Base-by-base conservation (phyloP, 2,113 vertebrate species). In the Choloepus hoffmanni region DNA sequence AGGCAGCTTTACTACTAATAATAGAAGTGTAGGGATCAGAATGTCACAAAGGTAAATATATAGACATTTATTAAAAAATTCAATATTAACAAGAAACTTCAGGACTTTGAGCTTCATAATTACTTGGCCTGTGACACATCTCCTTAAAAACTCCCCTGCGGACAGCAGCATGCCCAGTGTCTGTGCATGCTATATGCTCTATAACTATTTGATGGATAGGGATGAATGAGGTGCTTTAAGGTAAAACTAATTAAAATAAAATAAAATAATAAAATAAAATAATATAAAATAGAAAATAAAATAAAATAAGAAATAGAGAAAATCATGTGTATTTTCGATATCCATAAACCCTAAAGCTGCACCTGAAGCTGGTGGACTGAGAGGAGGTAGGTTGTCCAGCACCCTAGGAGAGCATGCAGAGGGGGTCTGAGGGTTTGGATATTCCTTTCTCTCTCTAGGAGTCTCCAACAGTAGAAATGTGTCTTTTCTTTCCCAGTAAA, bases 401-500 rank as follows among this genome's bases (percentile, higher is more conserved):
- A 95, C 23, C 5, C 2, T 16, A 7, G 30, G 62, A 60, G 43
- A 53, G 19, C 15, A 45, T 13, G 26, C 19, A 1, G 16, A 77
- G 43, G 15, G 16, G 50, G 77, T n/a, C 14, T 79, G 36, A 76
- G 40, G 23, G 18, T 67, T 5, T 50, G n/a, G 74, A 65, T 7
- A 36, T 21, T 30, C 26, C 50, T 36, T 60, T 82, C 26, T 12
- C 45, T 79, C 12, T 62, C 40, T 48, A 67, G 43, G 53, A 67
- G n/a, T 78, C 48, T 55, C 28, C 65, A 87, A 14, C 33, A 43
- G 33, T 33, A 70, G 53, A 95, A 85, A 85, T 11, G 10, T 13
- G 12, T 67, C 40, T 68, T 67, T 77, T 30, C 77, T 92, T 92
- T 81, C 53, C 53, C 33, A 48, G 50, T 88, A 81, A 95, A 94